Conservation (phyloP, 2,888 invertebrate genomes). For the Pristionchus exspectatus region DNA sequence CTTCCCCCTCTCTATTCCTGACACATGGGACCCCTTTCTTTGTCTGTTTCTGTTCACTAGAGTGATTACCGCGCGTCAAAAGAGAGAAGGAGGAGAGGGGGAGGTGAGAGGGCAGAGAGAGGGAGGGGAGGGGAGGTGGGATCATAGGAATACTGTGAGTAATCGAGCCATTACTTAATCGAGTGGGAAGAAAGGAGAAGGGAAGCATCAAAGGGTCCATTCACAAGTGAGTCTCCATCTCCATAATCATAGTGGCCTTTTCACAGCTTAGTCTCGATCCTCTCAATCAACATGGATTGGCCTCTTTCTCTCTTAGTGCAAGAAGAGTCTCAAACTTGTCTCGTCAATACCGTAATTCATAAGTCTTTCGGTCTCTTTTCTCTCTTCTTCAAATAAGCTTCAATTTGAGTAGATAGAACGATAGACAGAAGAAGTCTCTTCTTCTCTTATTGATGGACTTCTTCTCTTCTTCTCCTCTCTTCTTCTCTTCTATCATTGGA, state of each 20-base stretch:
- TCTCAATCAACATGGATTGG: slow-evolving; percentile 18
- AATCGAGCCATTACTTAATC: slow-evolving; percentile 34
- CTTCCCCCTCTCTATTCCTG: background rate
- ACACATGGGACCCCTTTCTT: slow-evolving; percentile 29
- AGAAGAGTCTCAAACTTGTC: background rate
- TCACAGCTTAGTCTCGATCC: background rate
- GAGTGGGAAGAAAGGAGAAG: background rate
- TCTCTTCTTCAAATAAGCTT: slow-evolving; percentile 43
- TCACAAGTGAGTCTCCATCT: background rate
- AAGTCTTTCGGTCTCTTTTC: background rate
- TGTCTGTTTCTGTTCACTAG: slow-evolving; percentile 36
- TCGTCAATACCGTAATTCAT: slow-evolving; percentile 19
- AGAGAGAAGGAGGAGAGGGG: background rate
- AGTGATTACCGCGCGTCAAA: slow-evolving; percentile 48
- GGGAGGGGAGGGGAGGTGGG: background rate
- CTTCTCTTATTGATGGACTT: slow-evolving; percentile 26
- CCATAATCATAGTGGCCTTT: background rate
- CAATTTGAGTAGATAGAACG: slow-evolving; percentile 3
- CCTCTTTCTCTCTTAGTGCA: slow-evolving; percentile 5
- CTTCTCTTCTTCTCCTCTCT: background rate
- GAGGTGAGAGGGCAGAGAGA: background rate
- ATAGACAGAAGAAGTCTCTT: background rate
- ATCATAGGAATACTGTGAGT: slow-evolving; percentile 41
- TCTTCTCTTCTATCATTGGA: slow-evolving; percentile 27
- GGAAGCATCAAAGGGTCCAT: slow-evolving; percentile 8